Base-by-base conservation (phyloP, 1,140 invertebrate species). In the Lineus longissimus region DNA sequence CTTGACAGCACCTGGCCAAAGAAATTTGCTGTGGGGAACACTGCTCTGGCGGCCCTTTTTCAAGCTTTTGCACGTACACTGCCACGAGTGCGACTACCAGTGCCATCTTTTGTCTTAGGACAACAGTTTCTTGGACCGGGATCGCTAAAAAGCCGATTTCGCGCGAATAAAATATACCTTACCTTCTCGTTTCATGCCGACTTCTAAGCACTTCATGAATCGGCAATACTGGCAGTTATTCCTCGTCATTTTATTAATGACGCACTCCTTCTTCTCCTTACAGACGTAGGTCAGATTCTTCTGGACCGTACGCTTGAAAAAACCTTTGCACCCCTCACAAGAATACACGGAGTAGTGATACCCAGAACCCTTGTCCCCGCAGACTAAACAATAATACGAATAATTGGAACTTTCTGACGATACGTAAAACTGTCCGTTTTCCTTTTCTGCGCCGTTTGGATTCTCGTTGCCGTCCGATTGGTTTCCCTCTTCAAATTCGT, bases 101-200 rank as follows among this genome's bases (percentile, higher is more conserved):
- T n/a, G n/a, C n/a, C n/a, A n/a, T n/a, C n/a, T n/a, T n/a, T n/a
- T n/a, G n/a, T n/a, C n/a, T n/a, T n/a, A n/a, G n/a, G n/a, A n/a
- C n/a, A n/a, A n/a, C n/a, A n/a, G n/a, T n/a, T n/a, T n/a, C n/a
- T n/a, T n/a, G n/a, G n/a, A n/a, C n/a, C n/a, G n/a, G n/a, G n/a
- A 51, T 51, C 9, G 19, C 4, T n/a, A 36, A 36, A 36, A 36
- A 36, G 4, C 15, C 15, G 6, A 36, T 4, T 7, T 6, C n/a
- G n/a, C 4, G 6, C 6, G 47, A 51, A 51, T 7, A 23, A 23
- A 23, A 7, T 51, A 4, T 6, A 7, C 25, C 73, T 67, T 81
- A 95, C 93, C 93, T 89, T 98, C 96, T 78, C 98, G 86, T 64
- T 98, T 96, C 97, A 99, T 99, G 75, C 97, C 97, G 86, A 98